Base-by-base conservation (phyloP, 2,113 vertebrate genomes). In the Cololabis saira region DNA sequence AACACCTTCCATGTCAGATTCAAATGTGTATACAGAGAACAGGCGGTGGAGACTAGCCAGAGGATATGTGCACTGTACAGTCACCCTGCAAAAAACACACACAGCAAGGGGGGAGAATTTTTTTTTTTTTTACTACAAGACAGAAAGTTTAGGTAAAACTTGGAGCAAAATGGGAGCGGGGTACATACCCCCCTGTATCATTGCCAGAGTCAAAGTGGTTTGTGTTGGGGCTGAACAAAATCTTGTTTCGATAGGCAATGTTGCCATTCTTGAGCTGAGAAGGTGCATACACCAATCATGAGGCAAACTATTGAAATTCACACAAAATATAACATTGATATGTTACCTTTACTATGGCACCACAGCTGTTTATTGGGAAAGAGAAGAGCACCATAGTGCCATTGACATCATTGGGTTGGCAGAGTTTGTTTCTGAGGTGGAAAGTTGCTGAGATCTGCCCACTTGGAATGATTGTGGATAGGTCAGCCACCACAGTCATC, bases 171-270 rank as follows among this genome's bases (percentile, higher is more conserved):
- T 27, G 24, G 2, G 24, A 2, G 5, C 2, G 5, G 2, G 24
- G 24, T 27, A 18, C 8, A 47, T 47, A 47, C 45, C 45, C n/a
- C 17, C 18, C 17, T 3, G 16, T 2, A 18, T 17, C 6, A n/a
- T 47, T 16, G n/a, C 14, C 7, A 2, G 44, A n/a, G 24, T 27
- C 24, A 27, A 2, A 47, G 24, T 27, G 5, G 9, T 47, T 47
- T 18, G 3, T 2, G 3, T 47, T 47, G 17, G n/a, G 5, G 9
- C 8, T 47, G 17, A 18, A 47, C 2, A 47, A 55, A 13, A 93
- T 87, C 76, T 92, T 83, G 41, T 94, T 94, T 60, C 90, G 72
- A 69, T 93, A 94, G 0, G 65, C 80, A 47, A 94, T 66, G 12
- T 59, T 58, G 1, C 71, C 58, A 0, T 59, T 47, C 0, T 42